phyloP scores from a whole-genome alignment of 2,113 vertebrate species.

The Condylura cristata region DNA sequence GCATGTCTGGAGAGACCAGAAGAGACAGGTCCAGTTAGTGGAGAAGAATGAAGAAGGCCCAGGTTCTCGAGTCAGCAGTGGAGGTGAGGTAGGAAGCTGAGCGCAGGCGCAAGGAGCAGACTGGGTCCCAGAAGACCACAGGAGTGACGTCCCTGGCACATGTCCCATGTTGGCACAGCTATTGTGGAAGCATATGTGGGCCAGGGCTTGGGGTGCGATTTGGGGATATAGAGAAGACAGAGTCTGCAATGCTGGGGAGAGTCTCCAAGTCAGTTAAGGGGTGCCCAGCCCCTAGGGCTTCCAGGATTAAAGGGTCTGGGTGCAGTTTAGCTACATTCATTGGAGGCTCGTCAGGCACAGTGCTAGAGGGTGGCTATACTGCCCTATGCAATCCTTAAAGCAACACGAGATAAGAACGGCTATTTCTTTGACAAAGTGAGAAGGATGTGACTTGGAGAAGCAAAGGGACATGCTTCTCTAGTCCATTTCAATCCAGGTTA shows the following conservation, averaged over 20 bases:
- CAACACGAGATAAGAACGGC: neutral
- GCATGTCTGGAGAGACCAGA: neutral
- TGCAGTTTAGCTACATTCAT: neutral
- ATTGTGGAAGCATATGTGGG: neutral
- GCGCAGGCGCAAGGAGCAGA: neutral
- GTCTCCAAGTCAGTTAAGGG: neutral
- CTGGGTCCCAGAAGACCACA: neutral
- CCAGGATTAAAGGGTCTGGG: neutral
- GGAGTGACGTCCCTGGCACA: neutral
- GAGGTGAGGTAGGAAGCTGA: neutral
- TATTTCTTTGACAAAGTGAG: too few species aligned
- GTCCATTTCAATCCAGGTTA: neutral
- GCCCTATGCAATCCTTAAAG: neutral
- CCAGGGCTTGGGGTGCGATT: neutral
- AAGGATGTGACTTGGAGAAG: neutral
- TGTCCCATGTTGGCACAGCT: neutral
- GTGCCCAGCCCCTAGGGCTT: neutral
- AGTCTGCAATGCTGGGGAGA: neutral
- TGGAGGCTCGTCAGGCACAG: neutral
- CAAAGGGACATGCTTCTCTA: neutral
- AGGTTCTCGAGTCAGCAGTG: accelerated
- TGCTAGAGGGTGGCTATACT: neutral
- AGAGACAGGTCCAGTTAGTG: neutral
- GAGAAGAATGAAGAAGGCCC: neutral
- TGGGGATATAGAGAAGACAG: neutral